Base-by-base conservation (phyloP, 2,888 invertebrate genomes). In the Tenthredo mesomela region DNA sequence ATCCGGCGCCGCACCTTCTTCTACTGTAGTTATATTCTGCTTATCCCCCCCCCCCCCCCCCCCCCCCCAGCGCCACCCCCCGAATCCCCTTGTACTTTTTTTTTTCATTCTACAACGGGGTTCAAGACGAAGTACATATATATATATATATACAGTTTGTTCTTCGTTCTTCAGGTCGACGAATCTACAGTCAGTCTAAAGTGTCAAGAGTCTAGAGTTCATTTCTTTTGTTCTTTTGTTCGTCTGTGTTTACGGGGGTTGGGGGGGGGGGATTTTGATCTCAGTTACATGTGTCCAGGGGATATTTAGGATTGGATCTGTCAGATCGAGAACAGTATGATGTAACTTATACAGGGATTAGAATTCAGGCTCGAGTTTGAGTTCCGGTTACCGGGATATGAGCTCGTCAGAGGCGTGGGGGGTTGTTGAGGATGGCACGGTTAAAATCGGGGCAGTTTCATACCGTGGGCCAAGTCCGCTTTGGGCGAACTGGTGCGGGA, bases 401-500 rank as follows among this genome's bases (percentile, higher is more conserved):
- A 25, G 1, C 61, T 21, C 61, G 25, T 21, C 10, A 18, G 61
- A 12, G 61, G 7, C 6, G 0, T 21, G 25, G 7, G 9, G 58
- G 58, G 58, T 21, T 21, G n/a, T n/a, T n/a, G 37, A 7, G 37
- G 37, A 37, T 37, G 6, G 37, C 37, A 37, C 37, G 58, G 9
- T 61, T 21, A 2, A 61, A 61, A 25, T 61, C 61, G 61, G 61
- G 12, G 25, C 61, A 61, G 25, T 61, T 61, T 61, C 25, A 47
- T 47, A 61, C 61, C 25, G 4, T 12, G 21, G 61, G 25, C 9
- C 25, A 25, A 61, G 61, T 21, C 61, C 61, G 25, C n/a, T 70
- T 18, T n/a, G 70, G 70, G 70, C 37, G 18, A 37, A 37, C 33
- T 37, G 75, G 88, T 87, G 87, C 86, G 86, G 88, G 87, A 88